A percentile compares a stretch with the other conserved stretches of the same genome.
Evolutionary conservation across 2,113 vertebrate species (phyloP).

Genomic region (Stegastes partitus): DNA sequence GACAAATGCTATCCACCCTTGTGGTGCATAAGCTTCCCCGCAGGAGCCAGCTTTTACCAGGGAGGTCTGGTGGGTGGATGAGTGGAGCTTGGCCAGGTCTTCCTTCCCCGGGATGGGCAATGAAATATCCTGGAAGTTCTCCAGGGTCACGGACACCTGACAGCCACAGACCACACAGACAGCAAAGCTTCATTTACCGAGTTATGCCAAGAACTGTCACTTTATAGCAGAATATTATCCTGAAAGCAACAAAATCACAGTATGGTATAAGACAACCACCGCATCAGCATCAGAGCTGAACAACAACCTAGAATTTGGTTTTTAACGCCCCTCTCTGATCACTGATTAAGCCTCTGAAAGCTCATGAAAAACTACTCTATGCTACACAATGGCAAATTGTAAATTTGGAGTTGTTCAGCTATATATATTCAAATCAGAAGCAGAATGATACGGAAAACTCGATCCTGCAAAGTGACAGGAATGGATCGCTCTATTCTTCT

Average conservation of each 20-base stretch:
- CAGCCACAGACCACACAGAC: conserved; percentile 22
- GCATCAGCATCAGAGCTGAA: too few relatives aligned
- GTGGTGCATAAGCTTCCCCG: conserved; percentile 95
- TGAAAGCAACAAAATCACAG: neutral
- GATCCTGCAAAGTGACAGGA: too few relatives aligned
- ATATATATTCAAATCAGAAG: too few relatives aligned
- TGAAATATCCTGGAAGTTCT: conserved; percentile 99
- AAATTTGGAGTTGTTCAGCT: too few relatives aligned
- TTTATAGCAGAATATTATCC: neutral
- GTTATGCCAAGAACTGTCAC: neutral
- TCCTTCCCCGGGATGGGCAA: conserved; percentile 99
- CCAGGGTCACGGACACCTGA: conserved; percentile 95
- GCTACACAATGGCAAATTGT: too few relatives aligned
- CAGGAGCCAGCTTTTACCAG: conserved; percentile 96
- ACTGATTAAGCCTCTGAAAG: too few relatives aligned
- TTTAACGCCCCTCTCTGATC: too few relatives aligned
- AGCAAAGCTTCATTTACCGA: neutral
- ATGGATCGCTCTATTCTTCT: too few relatives aligned
- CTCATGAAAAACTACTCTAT: too few relatives aligned
- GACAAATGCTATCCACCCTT: conserved; percentile 97
- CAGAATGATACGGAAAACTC: too few relatives aligned
- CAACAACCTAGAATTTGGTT: too few relatives aligned
- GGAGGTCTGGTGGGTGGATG: conserved; percentile 93
- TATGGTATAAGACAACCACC: too few relatives aligned
- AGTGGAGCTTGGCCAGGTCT: conserved; percentile 98